phyloP scores from a whole-genome alignment of 2,113 vertebrate genomes.

The Lethenteron camtschaticum region DNA sequence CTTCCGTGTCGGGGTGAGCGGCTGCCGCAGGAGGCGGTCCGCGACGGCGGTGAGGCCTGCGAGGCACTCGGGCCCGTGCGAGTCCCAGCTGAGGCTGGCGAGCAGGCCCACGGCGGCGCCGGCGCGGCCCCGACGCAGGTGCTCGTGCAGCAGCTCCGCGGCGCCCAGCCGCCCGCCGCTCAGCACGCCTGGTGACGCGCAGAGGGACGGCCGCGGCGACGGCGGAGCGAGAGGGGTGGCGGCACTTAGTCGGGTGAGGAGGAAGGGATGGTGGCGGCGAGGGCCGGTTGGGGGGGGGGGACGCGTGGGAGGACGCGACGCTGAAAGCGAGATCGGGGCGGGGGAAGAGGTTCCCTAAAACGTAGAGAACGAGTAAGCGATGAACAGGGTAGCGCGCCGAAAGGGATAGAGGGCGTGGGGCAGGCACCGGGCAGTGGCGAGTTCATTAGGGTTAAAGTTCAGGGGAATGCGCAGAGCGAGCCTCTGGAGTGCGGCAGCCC shows the following conservation, averaged over 20 bases:
- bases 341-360: neutral
- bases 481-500: too few relatives aligned
- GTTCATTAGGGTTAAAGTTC: too few relatives aligned
- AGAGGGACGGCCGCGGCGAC: neutral
- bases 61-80: constrained; percentile 38
- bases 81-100: constrained; percentile 68
- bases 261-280: neutral
- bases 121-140: constrained; percentile 39
- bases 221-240: neutral
- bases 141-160: constrained; percentile 46
- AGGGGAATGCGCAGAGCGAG: too few relatives aligned
- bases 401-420: neutral
- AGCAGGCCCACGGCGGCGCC: constrained; percentile 47
- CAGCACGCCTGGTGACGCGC: constrained; percentile 34
- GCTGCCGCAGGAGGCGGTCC: constrained; percentile 64
- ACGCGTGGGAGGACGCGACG: neutral
- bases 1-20: constrained; percentile 49
- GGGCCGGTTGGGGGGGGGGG: neutral
- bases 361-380: neutral
- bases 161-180: constrained; percentile 36
- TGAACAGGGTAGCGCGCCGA: neutral
- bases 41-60: constrained; percentile 39
- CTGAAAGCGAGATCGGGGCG: neutral
- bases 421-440: too few relatives aligned
- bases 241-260: neutral